Evolutionary conservation across 1,140 invertebrate genomes (phyloP), one percentile per base, ranked within the genome.

Genomic region (Globodera rostochiensis): DNA sequence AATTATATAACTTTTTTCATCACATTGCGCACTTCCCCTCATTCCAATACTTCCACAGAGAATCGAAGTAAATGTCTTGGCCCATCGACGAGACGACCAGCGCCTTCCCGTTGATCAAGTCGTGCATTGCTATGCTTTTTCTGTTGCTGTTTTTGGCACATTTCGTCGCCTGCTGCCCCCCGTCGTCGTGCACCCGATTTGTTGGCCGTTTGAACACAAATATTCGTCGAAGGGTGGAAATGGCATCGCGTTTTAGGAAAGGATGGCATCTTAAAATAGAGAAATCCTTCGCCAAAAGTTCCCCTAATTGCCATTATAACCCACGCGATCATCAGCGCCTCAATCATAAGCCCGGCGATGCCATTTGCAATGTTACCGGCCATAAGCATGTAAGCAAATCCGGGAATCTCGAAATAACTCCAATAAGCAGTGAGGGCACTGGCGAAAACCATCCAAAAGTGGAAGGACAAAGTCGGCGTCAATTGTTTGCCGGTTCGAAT

Each of bases 401-500:
- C 13, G 57, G 11, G 15, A 64, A 64, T 19, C 13, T 64, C 57
- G 15, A 64, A 64, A 64, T 64, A 64, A 15, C 57, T 64, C 57
- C 57, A 64, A 64, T 19, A 64, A 5, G 57, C 57, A 64, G 57
- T 64, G 57, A 64, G 4, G 6, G 19, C 57, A 64, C 57, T 64
- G 15, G 57, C 15, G 19, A 64, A 64, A 64, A 64, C 13, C 57
- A 64, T 64, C 57, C 57, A 64, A 64, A 64, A 64, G 19, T 64
- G 57, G 13, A 64, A 64, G 15, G 11, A 64, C 19, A 64, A 64
- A 64, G 57, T 64, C 19, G 73, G 73, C n/a, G 53, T 74, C 53
- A 74, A 46, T 46, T 74, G 73, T 74, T 74, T 74, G 47, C 47
- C 73, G 7, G 73, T 74, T 9, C 73, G 19, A 45, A 74, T 74